Evolutionary conservation across 2,888 invertebrate species (phyloP).

Genomic region (Acrobasis suavella): DNA sequence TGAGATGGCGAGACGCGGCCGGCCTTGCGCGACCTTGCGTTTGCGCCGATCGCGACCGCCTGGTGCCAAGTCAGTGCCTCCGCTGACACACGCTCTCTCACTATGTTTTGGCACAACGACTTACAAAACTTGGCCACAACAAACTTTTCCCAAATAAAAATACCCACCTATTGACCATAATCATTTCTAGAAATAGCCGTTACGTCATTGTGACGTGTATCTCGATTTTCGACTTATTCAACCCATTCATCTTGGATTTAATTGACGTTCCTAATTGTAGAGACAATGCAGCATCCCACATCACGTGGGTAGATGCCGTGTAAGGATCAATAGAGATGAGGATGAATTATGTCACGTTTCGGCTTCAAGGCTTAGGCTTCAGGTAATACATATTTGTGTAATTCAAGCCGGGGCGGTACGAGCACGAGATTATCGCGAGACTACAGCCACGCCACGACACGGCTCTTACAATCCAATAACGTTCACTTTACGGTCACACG

Average conservation of each 20-base stretch:
- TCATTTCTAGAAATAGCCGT: conserved; percentile 9
- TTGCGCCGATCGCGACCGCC: conserved; percentile 11
- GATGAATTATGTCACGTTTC: conserved; percentile 12
- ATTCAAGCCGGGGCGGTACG: neutral
- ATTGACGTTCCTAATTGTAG: conserved; percentile 1
- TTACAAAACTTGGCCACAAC: conserved; percentile 1
- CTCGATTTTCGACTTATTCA: neutral
- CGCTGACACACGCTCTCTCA: conserved; percentile 2
- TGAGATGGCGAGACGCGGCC: neutral
- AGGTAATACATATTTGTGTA: conserved; percentile 9
- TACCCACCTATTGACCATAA: conserved; percentile 9
- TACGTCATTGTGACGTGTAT: neutral
- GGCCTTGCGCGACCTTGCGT: conserved; percentile 16
- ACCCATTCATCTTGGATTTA: neutral
- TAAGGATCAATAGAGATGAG: conserved; percentile 16
- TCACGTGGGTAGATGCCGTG: conserved; percentile 7
- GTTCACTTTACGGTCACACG: neutral
- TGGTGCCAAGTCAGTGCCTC: conserved; percentile 9
- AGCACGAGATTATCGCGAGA: conserved; percentile 11
- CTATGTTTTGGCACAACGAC: conserved; percentile 12
- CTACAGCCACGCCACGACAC: neutral
- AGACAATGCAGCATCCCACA: conserved; percentile 18
- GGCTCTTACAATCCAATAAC: conserved; percentile 8
- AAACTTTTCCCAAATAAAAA: neutral
- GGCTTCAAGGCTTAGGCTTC: conserved; percentile 1